Evolutionary conservation across 2,888 invertebrate genomes (phyloP).

Genomic region (Nebria salina): DNA sequence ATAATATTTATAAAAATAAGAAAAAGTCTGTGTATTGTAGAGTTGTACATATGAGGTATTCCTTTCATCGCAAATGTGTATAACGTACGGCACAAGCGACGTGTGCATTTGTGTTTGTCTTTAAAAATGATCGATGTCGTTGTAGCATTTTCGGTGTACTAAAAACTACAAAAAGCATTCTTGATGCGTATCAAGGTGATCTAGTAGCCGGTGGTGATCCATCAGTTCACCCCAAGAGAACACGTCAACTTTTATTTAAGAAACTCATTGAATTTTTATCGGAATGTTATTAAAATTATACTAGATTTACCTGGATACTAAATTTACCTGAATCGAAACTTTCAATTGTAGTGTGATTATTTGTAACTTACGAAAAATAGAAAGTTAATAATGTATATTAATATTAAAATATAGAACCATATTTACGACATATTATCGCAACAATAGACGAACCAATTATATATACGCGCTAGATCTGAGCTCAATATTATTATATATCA

Average conservation of each 20-base stretch:
- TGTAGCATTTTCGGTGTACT: background rate
- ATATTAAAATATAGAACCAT: background rate
- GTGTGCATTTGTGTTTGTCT: background rate
- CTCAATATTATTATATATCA: background rate
- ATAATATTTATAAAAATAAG: conserved; percentile 13
- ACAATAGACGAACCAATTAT: background rate
- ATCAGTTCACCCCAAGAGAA: conserved; percentile 23
- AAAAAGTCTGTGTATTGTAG: background rate
- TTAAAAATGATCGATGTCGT: conserved; percentile 7
- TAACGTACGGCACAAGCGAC: background rate
- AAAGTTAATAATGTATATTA: background rate
- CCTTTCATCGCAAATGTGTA: conserved; percentile 7
- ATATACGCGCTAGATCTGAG: background rate
- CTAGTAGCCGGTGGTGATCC: conserved; percentile 34
- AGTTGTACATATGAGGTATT: background rate
- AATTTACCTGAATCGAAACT: background rate
- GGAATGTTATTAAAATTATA: background rate
- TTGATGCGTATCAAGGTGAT: conserved; percentile 34
- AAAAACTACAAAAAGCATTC: conserved; percentile 21
- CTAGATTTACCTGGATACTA: background rate
- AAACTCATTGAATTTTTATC: conserved; percentile 2
- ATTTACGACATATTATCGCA: background rate
- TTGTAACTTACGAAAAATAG: too few species aligned
- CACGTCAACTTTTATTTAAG: background rate
- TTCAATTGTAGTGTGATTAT: too few species aligned